These are phyloP conservation scores for Marasmarcha lunaedactyla DNA, from an alignment of 2,888 invertebrate species.

Conservation along the genomic window DNA sequence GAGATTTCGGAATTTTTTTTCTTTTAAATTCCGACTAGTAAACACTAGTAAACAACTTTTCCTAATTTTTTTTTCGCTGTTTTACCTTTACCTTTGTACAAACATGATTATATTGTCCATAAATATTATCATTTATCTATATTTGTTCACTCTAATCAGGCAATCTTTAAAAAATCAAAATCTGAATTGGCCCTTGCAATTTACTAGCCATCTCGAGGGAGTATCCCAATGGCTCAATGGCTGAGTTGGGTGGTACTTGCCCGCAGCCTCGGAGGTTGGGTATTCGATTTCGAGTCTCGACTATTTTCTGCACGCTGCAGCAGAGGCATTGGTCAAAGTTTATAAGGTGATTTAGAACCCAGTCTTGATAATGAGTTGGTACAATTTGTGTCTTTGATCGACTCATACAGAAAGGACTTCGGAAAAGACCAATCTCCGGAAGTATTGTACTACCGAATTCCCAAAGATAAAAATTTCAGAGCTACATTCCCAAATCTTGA, in stretches of 20 bases:
- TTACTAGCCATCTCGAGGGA: constrained; percentile 8
- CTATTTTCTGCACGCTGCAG: constrained; percentile 4
- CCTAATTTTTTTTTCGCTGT: too few relatives aligned
- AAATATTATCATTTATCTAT: constrained; percentile 4
- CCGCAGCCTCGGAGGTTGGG: constrained; percentile 6
- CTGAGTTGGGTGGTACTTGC: constrained; percentile 8
- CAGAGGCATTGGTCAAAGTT: not conserved
- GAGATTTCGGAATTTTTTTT: too few relatives aligned
- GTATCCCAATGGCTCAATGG: constrained; percentile 6
- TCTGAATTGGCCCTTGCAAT: constrained; percentile 7
- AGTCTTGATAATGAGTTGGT: not conserved
- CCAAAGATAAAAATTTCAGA: too few relatives aligned
- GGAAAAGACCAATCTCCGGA: too few relatives aligned
- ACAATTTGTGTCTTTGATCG: not conserved
- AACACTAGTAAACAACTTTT: too few relatives aligned
- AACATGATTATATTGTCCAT: constrained; percentile 1
- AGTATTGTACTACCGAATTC: too few relatives aligned
- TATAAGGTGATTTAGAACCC: not conserved
- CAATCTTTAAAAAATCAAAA: constrained; percentile 8
- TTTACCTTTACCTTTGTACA: too few relatives aligned
- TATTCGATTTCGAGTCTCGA: constrained; percentile 5
- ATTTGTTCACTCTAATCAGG: constrained; percentile 8
- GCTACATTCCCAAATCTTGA: too few relatives aligned
- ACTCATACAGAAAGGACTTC: too few relatives aligned
- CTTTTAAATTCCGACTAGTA: too few relatives aligned